Conservation (phyloP, 1,140 invertebrate genomes). For the Reticulitermes speratus region DNA sequence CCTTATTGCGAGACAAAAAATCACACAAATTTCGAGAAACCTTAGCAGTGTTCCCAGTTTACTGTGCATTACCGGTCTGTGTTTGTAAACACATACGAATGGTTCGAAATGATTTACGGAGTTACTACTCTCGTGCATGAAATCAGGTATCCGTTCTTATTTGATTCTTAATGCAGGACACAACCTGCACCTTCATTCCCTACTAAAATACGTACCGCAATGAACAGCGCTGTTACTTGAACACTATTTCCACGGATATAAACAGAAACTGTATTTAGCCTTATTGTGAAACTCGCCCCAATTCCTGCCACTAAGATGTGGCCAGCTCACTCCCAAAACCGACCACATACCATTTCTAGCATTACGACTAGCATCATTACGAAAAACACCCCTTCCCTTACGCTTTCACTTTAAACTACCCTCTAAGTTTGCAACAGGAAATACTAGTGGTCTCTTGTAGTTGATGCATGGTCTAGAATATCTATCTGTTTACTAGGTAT, state of each 20-base stretch:
- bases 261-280: not conserved
- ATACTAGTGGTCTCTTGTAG: not conserved
- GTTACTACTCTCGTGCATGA: no score
- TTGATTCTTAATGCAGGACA: no score
- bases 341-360: not conserved
- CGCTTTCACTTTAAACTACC: not conserved
- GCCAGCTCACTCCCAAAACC: not conserved
- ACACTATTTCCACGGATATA: not conserved
- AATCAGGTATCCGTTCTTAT: no score
- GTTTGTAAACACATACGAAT: no score
- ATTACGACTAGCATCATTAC: not conserved
- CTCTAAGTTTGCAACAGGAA: slow-evolving; percentile 1
- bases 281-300: not conserved
- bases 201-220: no score
- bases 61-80: no score
- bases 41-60: no score
- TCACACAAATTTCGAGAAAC: no score
- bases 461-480: not conserved
- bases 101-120: no score
- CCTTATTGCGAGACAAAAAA: no score
- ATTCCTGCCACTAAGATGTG: not conserved
- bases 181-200: no score
- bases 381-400: not conserved
- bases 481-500: not conserved
- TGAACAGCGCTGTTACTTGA: not conserved